Evolutionary conservation across 2,888 invertebrate genomes (phyloP), one percentile per base, ranked within the genome.

Genomic region (Lomographa bimaculata): DNA sequence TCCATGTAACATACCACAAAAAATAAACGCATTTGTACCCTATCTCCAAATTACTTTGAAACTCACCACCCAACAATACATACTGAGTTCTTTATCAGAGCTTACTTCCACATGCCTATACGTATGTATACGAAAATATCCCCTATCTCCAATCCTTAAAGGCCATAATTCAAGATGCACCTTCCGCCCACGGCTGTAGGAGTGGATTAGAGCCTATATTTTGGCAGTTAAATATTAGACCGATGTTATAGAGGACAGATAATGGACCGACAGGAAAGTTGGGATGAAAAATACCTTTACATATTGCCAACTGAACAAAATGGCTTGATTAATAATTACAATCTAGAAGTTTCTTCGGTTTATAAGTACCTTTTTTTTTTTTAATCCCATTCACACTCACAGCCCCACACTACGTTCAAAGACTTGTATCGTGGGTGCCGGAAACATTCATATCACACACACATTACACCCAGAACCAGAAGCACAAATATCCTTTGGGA

Each of bases 121-220:
- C 36, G 27, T 39, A 43, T 26, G 33, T 37, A 34, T 16, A 44
- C 30, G 32, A 47, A 47, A 44, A 45, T 33, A 21, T 26, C 34
- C 39, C 21, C 34, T 50, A 50, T 47, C 33, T 34, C 39, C 9
- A 14, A 27, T 42, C 35, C 30, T 7, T 35, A 48, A 34, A 30
- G 17, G 39, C 45, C 45, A 39, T 47, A 45, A 43, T 45, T 51
- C 40, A 45, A 36, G 24, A 25, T 29, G 34, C 29, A 41, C 16
- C 37, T 43, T 42, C 40, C 37, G 42, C 47, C 23, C 3, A 5
- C 12, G 39, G 40, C 45, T 18, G 17, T 42, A 39, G 42, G 39
- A 39, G 47, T 34, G 46, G 50, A 54, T 52, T 46, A 48, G 7
- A 23, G 19, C 20, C 35, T 46, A 42, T 46, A 42, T 46, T 14